Percentiles rank a stretch among this genome's conserved stretches.
These are phyloP conservation scores for Alectura lathami DNA, from an alignment of 2,113 vertebrate genomes.

Conservation along the genomic window DNA sequence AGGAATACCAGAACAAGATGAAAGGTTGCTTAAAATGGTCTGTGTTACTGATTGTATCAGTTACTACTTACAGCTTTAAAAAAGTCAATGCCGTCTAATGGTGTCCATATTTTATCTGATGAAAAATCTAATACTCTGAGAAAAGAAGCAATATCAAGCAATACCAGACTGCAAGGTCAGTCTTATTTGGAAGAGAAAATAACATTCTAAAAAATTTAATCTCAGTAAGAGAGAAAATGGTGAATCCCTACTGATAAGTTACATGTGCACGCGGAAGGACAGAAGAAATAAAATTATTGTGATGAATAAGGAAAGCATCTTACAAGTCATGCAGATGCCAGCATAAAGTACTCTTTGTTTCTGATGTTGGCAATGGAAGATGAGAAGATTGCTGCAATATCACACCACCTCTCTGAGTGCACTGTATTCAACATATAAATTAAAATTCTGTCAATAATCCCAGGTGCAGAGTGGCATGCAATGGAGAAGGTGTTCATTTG, in stretches of 20 bases:
- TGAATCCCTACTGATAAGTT: background rate
- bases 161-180: background rate
- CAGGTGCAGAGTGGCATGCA: fast-evolving
- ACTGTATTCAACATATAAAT: background rate
- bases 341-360: background rate
- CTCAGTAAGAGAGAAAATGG: slow-evolving; percentile 14
- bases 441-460: background rate
- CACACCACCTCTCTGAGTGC: background rate
- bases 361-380: background rate
- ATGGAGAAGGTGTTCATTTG: background rate
- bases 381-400: background rate
- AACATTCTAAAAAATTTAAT: slow-evolving; percentile 1
- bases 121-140: slow-evolving; percentile 23
- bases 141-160: slow-evolving; percentile 19
- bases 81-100: slow-evolving; percentile 32
- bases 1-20: background rate
- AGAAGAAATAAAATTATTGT: slow-evolving; percentile 23
- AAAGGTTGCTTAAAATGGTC: slow-evolving; percentile 42
- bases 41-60: slow-evolving; percentile 34
- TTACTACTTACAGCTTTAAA: background rate
- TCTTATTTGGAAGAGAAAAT: slow-evolving; percentile 19
- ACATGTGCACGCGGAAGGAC: background rate
- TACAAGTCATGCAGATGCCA: background rate
- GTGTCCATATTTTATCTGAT: background rate
- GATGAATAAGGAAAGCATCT: background rate